Percentiles rank a stretch among this genome's conserved stretches.
phyloP scores from a whole-genome alignment of 1,140 invertebrate genomes.

The Drosophila pallidifrons region DNA sequence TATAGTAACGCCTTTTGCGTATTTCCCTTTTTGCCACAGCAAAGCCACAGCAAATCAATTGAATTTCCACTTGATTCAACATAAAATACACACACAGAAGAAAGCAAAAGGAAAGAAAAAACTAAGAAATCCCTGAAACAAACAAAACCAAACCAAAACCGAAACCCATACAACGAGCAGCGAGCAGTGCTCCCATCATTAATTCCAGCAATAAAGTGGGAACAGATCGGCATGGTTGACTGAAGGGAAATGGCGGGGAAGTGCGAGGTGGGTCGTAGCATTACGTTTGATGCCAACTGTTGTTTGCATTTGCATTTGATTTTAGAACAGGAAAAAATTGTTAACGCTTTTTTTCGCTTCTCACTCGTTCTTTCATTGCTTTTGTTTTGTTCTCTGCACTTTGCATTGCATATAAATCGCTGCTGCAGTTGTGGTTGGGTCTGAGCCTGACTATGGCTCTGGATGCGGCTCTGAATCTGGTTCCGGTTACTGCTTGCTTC shows the following conservation, averaged over 20 bases:
- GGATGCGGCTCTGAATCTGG: conserved; percentile 6
- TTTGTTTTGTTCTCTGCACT: conserved; percentile 63
- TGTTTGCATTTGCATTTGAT: conserved; percentile 83
- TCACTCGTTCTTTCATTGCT: conserved; percentile 13
- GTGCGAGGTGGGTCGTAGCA: conserved; percentile 21
- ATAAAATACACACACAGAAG: conserved; percentile 60
- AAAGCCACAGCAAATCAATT: conserved; percentile 80
- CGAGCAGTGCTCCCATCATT: conserved; percentile 53
- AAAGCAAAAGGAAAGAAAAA: background rate
- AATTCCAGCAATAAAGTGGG: conserved; percentile 74
- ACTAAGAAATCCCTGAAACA: conserved; percentile 8
- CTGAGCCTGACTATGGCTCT: background rate
- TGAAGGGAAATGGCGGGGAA: background rate
- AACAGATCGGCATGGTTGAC: conserved; percentile 4
- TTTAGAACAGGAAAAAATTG: conserved; percentile 56
- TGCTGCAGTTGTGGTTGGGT: conserved; percentile 48
- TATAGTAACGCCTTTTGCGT: conserved; percentile 57
- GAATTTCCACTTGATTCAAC: conserved; percentile 81
- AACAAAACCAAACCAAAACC: conserved; percentile 26
- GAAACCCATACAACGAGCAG: conserved; percentile 14
- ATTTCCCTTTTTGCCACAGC: conserved; percentile 32
- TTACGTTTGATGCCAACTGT: conserved; percentile 80
- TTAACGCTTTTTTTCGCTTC: conserved; percentile 25
- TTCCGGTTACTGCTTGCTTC: conserved; percentile 48
- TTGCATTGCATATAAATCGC: conserved; percentile 67